Conservation (phyloP, 2,797 vertebrate genomes). For the Lepilemur septentrionalis region DNA sequence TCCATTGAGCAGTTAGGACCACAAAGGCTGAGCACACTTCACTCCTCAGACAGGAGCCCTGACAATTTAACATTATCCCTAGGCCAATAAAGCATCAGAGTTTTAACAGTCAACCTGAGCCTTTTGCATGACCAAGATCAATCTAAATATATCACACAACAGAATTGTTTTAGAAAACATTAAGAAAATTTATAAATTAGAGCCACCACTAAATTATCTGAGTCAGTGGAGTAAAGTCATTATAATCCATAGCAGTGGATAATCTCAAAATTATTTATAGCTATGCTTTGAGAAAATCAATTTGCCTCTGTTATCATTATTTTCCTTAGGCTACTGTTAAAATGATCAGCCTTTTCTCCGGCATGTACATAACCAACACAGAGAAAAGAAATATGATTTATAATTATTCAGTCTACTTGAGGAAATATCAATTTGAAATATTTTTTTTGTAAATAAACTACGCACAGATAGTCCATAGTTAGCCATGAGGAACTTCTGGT, state of each 20-base stretch:
- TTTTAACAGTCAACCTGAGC: background rate
- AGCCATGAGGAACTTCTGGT: background rate
- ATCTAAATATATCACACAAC: background rate
- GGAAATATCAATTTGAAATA: background rate
- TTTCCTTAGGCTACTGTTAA: constrained; percentile 20
- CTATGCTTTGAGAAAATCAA: background rate
- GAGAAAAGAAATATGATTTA: background rate
- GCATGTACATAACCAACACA: background rate
- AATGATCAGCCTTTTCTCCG: background rate
- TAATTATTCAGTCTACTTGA: background rate
- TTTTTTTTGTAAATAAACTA: background rate
- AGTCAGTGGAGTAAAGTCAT: background rate
- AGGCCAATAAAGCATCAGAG: background rate
- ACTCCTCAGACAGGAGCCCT: background rate
- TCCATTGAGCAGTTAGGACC: background rate
- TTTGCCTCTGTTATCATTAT: background rate
- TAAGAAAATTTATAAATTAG: background rate
- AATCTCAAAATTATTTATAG: constrained; percentile 25
- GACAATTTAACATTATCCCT: background rate
- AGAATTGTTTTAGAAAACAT: background rate
- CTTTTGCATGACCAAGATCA: background rate
- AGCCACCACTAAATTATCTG: background rate
- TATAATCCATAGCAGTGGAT: background rate
- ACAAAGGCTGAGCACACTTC: background rate
- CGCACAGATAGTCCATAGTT: background rate